Evolutionary conservation across 1,140 invertebrate species (phyloP).

Genomic region (Amyelois transitella): DNA sequence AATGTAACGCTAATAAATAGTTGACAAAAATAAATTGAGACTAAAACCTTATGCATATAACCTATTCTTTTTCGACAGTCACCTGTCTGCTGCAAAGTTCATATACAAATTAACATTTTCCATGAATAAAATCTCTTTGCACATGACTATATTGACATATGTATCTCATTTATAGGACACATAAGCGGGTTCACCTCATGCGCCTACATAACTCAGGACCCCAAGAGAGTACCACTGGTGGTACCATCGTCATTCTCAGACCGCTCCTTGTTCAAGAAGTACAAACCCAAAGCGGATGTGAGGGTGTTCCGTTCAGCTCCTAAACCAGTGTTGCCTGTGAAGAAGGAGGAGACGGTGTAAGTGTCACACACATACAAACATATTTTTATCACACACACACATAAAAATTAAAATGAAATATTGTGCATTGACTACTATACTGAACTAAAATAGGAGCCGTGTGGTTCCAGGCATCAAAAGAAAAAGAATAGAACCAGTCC

Average conservation of each 20-base stretch:
- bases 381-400: background rate
- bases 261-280: slow-evolving; percentile 78
- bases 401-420: background rate
- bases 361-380: slow-evolving; percentile 2
- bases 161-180: slow-evolving; percentile 75
- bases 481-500: too few relatives aligned
- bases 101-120: background rate
- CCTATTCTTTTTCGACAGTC: background rate
- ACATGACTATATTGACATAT: slow-evolving; percentile 7
- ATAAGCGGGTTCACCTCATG: slow-evolving; percentile 95
- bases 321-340: slow-evolving; percentile 65
- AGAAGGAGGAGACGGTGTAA: slow-evolving; percentile 73
- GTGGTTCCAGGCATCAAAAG: too few relatives aligned
- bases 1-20: background rate
- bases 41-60: background rate
- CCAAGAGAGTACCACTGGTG: slow-evolving; percentile 83
- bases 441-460: too few relatives aligned
- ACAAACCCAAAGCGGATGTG: slow-evolving; percentile 78
- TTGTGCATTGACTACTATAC: too few relatives aligned
- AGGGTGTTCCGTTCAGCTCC: slow-evolving; percentile 77
- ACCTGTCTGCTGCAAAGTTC: background rate
- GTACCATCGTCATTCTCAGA: slow-evolving; percentile 82
- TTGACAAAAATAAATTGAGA: background rate
- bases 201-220: slow-evolving; percentile 81
- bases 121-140: background rate